phyloP scores from a whole-genome alignment of 2,888 invertebrate genomes.

The Heliconius hortense region DNA sequence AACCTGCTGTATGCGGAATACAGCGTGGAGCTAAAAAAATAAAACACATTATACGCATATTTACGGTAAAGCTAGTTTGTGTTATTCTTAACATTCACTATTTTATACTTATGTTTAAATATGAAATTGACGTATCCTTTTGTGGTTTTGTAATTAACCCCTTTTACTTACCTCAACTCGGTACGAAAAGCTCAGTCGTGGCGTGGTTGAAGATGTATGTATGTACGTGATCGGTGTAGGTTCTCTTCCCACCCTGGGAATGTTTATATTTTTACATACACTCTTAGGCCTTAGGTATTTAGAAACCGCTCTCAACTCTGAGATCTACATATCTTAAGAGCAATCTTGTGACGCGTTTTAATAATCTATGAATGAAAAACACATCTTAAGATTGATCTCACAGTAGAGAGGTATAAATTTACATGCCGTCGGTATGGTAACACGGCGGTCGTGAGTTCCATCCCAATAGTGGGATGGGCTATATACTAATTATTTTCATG shows the following conservation, averaged over 20 bases:
- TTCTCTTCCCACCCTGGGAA: not conserved
- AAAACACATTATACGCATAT: too few relatives aligned
- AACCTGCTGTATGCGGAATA: not conserved
- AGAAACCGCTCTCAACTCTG: too few relatives aligned
- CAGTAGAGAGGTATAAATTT: too few relatives aligned
- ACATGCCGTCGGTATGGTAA: too few relatives aligned
- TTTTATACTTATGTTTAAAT: not conserved
- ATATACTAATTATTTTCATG: too few relatives aligned
- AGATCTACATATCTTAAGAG: too few relatives aligned
- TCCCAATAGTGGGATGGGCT: too few relatives aligned
- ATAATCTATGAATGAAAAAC: too few relatives aligned
- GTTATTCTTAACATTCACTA: not conserved
- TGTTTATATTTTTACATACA: not conserved
- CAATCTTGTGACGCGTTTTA: too few relatives aligned
- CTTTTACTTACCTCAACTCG: not conserved
- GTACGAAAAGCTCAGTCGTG: not conserved
- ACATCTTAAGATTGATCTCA: too few relatives aligned
- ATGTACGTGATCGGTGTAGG: not conserved
- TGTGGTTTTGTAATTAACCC: slow-evolving; percentile 5
- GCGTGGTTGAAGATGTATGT: not conserved
- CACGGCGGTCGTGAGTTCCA: too few relatives aligned
- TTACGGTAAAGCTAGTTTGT: not conserved
- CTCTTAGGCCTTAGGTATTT: too few relatives aligned
- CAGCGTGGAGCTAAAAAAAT: not conserved
- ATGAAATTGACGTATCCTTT: not conserved